Evolutionary conservation across 2,797 vertebrate species (phyloP), one percentile per base, ranked within the genome.

Genomic region (Acipenser oxyrinchus): DNA sequence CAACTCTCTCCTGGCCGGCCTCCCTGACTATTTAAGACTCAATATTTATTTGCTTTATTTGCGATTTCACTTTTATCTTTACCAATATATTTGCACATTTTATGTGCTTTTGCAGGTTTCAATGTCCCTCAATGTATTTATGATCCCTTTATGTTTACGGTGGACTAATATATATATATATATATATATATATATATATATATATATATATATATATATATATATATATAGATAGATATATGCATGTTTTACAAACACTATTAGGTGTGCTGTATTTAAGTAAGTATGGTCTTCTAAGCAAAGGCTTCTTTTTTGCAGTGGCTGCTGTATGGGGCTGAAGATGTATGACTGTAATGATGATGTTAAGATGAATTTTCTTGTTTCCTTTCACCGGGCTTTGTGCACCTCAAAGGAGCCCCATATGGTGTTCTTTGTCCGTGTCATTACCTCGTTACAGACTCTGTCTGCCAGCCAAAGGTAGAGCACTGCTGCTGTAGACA

Each of bases 391-490:
- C 77, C 82, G 78, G 88, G 88, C 84, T 90, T 89, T 89, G 88
- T 88, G 87, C 85, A 85, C 84, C 87, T 89, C 88, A 87, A 83
- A 86, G 89, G 91, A 95, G 93, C 87, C 95, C 94, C 96, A 98
- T 99, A 98, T 97, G 96, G 95, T 92, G 93, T 90, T 93, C 92
- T 93, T 92, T 92, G 94, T 98, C 94, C 93, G 88, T 97, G 95
- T 97, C 95, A 98, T 98, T 99, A 95, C 93, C 94, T 98, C 93
- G 93, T 97, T 98, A 99, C 88, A 93, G 92, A 90, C 86, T 88
- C 92, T 96, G 94, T 95, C 93, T 97, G 92, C 88, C 91, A 94
- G 92, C 93, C 92, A 93, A 92, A 88, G 88, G 89, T 90, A 88
- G 87, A 89, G 84, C 71, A 69, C 92, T 90, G 92, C 91, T 89